Conservation (phyloP, 2,888 invertebrate species). For the Ypsolopha sequella region DNA sequence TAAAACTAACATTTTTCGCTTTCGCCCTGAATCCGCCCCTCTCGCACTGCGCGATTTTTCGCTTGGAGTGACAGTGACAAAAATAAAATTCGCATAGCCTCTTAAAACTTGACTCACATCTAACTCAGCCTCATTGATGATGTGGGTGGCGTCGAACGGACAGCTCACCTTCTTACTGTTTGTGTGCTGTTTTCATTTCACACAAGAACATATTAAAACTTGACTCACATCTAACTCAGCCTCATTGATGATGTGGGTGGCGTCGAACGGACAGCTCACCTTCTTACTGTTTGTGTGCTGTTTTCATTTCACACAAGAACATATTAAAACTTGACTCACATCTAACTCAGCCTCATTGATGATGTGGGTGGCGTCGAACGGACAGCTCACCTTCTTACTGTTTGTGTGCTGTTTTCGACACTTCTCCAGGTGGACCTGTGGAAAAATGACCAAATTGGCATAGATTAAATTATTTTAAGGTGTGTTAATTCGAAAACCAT, state of each 20-base stretch:
- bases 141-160: constrained; percentile 69
- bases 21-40: no score
- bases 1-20: no score
- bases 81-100: no score
- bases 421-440: constrained; percentile 61
- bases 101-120: constrained; percentile 35
- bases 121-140: constrained; percentile 62
- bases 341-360: constrained; percentile 63
- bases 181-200: no score
- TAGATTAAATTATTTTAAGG: no score
- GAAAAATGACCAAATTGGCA: no score
- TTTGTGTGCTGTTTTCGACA: constrained; percentile 63
- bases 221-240: constrained; percentile 59
- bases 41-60: no score
- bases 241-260: constrained; percentile 63
- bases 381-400: constrained; percentile 48
- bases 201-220: no score
- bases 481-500: no score
- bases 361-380: constrained; percentile 68
- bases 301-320: no score
- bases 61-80: no score
- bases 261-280: constrained; percentile 65
- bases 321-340: constrained; percentile 33
- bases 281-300: constrained; percentile 43
- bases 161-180: constrained; percentile 47